Evolutionary conservation across 2,797 vertebrate species (phyloP).

Genomic region (Epinephelus malabaricus): DNA sequence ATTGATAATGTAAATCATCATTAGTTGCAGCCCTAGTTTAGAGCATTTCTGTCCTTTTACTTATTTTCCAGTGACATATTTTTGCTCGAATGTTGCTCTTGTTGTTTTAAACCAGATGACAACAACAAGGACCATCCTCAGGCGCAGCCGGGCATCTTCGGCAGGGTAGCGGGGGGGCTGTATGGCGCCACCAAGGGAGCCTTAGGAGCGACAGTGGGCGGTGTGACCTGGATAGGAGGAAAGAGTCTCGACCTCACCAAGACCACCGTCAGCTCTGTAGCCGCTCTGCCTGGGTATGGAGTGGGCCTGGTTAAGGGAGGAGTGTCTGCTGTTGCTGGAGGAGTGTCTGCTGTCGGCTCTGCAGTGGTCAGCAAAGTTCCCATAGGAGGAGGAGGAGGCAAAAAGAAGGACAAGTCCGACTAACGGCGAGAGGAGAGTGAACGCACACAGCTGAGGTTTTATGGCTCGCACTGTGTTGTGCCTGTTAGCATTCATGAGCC

Average conservation of each 20-base stretch:
- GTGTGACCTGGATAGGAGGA: slow-evolving; percentile 96
- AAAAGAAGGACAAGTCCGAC: slow-evolving; percentile 99
- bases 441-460: slow-evolving; percentile 26
- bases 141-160: slow-evolving; percentile 93
- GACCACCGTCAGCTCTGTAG: slow-evolving; percentile 92
- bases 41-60: neutral
- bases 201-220: slow-evolving; percentile 93
- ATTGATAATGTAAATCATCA: too few species aligned
- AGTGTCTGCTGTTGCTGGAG: slow-evolving; percentile 93
- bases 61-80: neutral
- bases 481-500: slow-evolving; percentile 51
- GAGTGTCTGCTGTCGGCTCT: slow-evolving; percentile 93
- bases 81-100: slow-evolving; percentile 1
- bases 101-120: slow-evolving; percentile 80
- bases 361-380: slow-evolving; percentile 96
- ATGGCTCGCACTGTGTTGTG: slow-evolving; percentile 36
- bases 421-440: slow-evolving; percentile 78
- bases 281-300: slow-evolving; percentile 92
- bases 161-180: slow-evolving; percentile 93
- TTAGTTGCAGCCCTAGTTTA: neutral
- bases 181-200: slow-evolving; percentile 95
- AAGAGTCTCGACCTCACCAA: slow-evolving; percentile 96
- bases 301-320: slow-evolving; percentile 95
- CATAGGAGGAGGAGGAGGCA: slow-evolving; percentile 92
- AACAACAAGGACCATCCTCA: slow-evolving; percentile 92